Base-by-base conservation (phyloP, 2,113 vertebrate genomes). In the Phalacrocorax carbo region DNA sequence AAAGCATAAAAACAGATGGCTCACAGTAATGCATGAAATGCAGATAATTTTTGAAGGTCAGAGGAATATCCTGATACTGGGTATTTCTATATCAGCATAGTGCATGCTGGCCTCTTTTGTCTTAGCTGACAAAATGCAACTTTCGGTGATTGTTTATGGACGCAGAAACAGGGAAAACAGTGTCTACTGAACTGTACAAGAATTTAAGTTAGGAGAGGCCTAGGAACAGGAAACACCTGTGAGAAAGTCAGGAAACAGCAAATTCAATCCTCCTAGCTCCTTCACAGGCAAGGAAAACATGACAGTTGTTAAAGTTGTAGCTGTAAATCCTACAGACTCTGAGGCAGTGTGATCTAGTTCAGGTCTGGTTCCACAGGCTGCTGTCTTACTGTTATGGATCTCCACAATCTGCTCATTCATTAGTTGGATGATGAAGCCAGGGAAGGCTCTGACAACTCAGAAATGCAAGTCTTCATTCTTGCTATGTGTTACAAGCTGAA, bases 221-320 rank as follows among this genome's bases (percentile, higher is more conserved):
- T 80, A 82, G 34, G 42, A 65, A 49, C 57, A 49, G 82, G 92
- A 97, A 97, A 89, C 93, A 95, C 68, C 73, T 82, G 84, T 61
- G 30, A 62, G 27, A 73, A 94, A 51, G 52, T 36, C 51, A 81
- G 85, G 86, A 94, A 96, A 75, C 40, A 26, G 32, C 30, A 88
- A 86, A 64, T 73, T 76, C 65, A 72, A 22, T 38, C 20, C 30
- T 87, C 15, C 23, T 83, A 0, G 0, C 51, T 68, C 57, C 25
- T 69, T 87, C 68, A n/a, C 14, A 68, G 29, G 8, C 60, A 66
- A 62, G 54, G 48, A 44, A 82, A 60, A 54, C 30, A 34, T 44
- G 64, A 7, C 7, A 13, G 38, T 30, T 75, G 46, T 62, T 80
- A 26, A 80, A 54, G 20, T 0, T 52, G 40, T 8, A 25, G 66